Percentiles rank a stretch among this genome's conserved stretches.
Evolutionary conservation across 1,140 invertebrate species (phyloP).

Genomic region (Hypsibius dujardini): DNA sequence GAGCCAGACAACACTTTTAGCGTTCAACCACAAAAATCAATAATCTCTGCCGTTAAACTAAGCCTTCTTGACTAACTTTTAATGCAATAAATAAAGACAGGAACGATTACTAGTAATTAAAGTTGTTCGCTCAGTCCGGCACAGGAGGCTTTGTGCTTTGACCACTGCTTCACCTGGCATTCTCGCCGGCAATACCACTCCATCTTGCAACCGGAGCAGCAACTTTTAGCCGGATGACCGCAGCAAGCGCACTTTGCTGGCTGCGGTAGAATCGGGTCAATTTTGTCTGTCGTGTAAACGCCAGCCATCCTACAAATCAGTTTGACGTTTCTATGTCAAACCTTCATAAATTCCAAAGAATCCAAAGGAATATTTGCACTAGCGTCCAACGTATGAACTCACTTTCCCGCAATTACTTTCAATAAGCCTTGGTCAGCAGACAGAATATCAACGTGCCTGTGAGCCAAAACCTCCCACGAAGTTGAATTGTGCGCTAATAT

Average conservation of each 20-base stretch:
- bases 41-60: no score
- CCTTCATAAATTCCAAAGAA: no score
- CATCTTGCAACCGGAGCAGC: constrained; percentile 35
- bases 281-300: constrained; percentile 34
- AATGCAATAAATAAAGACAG: no score
- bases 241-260: constrained; percentile 34
- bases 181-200: constrained; percentile 36
- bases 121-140: no score
- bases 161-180: constrained; percentile 34
- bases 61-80: no score
- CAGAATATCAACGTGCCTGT: constrained; percentile 28
- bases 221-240: constrained; percentile 32
- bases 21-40: no score
- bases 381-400: neutral
- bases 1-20: no score
- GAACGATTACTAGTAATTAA: no score
- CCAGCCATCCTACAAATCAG: constrained; percentile 29
- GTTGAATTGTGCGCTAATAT: constrained; percentile 30
- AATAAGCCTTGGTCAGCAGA: neutral
- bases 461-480: constrained; percentile 32
- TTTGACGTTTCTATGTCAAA: neutral
- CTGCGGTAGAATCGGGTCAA: constrained; percentile 32
- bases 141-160: constrained; percentile 34
- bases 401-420: neutral
- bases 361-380: neutral